Evolutionary conservation across 2,888 invertebrate genomes (phyloP).

Genomic region (Sclerodermus sp.): DNA sequence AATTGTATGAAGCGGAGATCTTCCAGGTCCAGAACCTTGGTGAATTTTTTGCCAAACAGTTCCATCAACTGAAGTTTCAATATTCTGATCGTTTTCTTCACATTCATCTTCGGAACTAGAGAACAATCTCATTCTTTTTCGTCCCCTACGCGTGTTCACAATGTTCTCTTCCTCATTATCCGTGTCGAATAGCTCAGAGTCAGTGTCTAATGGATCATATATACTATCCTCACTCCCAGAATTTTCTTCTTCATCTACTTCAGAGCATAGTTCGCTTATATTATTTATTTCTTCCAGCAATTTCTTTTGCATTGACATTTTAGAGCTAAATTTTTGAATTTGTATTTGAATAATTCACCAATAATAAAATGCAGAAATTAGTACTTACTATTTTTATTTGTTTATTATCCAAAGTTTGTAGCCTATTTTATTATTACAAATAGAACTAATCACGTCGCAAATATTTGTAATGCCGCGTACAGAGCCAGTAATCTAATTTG

Average conservation of each 20-base stretch:
- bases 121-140: not conserved
- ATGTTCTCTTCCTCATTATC: not conserved
- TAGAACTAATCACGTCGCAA: not conserved
- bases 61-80: constrained; percentile 7
- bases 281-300: not conserved
- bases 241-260: not conserved
- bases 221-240: not conserved
- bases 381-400: too few species aligned
- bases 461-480: not conserved
- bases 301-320: not conserved
- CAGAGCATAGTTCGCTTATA: not conserved
- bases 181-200: not conserved
- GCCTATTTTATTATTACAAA: not conserved
- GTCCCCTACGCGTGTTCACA: not conserved
- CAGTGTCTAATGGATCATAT: not conserved
- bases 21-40: constrained; percentile 5
- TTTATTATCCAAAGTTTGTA: not conserved
- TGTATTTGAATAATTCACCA: too few species aligned
- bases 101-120: not conserved
- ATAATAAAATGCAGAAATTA: not conserved
- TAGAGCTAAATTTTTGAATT: not conserved
- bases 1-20: constrained; percentile 7
- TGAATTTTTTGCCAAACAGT: constrained; percentile 7
- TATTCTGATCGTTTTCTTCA: not conserved
- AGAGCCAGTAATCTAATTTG: not conserved